Conservation (phyloP, 2,113 vertebrate species). For the Perca flavescens region DNA sequence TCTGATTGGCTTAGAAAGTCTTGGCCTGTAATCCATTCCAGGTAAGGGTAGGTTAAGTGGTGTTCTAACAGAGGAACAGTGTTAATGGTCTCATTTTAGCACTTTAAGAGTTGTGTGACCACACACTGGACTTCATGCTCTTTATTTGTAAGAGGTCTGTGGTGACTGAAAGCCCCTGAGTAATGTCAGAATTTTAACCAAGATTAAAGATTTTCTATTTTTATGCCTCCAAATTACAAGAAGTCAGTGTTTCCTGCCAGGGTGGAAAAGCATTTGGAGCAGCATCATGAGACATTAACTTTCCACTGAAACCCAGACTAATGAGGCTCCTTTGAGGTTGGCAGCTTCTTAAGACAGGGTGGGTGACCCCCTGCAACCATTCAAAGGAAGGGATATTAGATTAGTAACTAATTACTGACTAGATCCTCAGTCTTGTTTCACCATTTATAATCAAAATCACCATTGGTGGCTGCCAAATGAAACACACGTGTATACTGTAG, state of each 20-base stretch:
- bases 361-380: constrained; percentile 16
- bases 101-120: constrained; percentile 52
- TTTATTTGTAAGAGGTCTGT: constrained; percentile 44
- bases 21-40: constrained; percentile 49
- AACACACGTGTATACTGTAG: neutral
- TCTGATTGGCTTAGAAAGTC: constrained; percentile 50
- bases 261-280: constrained; percentile 46
- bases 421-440: neutral
- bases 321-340: constrained; percentile 47
- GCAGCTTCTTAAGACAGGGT: constrained; percentile 11
- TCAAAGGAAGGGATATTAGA: constrained; percentile 20
- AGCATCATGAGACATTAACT: constrained; percentile 47
- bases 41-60: constrained; percentile 52
- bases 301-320: constrained; percentile 52
- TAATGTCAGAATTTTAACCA: constrained; percentile 38
- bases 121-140: constrained; percentile 53
- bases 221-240: constrained; percentile 50
- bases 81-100: constrained; percentile 67
- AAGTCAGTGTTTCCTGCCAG: constrained; percentile 40
- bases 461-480: neutral
- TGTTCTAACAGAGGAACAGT: constrained; percentile 60
- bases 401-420: constrained; percentile 6
- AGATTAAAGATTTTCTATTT: constrained; percentile 62
- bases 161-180: constrained; percentile 34
- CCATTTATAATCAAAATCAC: neutral